Percentiles rank a stretch among this genome's conserved stretches.
Conservation (phyloP, 2,113 vertebrate species). For the Mustela lutreola region DNA sequence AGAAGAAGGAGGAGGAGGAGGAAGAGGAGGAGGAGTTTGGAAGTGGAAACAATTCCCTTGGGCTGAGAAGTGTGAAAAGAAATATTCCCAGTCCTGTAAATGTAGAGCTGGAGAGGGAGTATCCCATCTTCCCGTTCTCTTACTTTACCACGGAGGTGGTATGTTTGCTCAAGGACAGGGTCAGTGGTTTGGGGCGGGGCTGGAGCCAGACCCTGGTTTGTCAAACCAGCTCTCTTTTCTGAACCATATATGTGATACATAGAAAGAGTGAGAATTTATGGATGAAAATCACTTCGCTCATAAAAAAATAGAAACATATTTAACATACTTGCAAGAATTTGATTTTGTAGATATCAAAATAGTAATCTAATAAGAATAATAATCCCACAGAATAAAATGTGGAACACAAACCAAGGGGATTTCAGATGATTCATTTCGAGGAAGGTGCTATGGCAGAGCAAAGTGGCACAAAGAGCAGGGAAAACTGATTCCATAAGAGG, state of each 20-base stretch:
- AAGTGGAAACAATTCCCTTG: background rate
- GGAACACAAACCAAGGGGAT: background rate
- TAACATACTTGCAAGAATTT: background rate
- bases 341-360: background rate
- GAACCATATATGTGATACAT: background rate
- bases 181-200: background rate
- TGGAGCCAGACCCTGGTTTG: background rate
- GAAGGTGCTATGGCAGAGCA: background rate
- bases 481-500: background rate
- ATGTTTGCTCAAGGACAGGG: background rate
- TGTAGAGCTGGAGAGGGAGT: background rate
- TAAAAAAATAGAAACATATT: conserved; percentile 7
- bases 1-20: too few relatives aligned
- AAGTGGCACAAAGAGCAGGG: background rate
- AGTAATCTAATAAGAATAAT: background rate
- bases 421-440: background rate
- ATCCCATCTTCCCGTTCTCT: too few relatives aligned
- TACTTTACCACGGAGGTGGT: background rate
- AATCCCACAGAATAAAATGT: background rate
- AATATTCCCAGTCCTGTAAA: background rate
- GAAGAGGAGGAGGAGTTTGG: too few relatives aligned
- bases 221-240: background rate
- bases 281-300: background rate
- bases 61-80: background rate
- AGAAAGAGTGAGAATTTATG: background rate